Evolutionary conservation across 92 coral and sea anemone genomes (phyloP), one percentile per base, ranked within the genome.

Genomic region (Porites rus): DNA sequence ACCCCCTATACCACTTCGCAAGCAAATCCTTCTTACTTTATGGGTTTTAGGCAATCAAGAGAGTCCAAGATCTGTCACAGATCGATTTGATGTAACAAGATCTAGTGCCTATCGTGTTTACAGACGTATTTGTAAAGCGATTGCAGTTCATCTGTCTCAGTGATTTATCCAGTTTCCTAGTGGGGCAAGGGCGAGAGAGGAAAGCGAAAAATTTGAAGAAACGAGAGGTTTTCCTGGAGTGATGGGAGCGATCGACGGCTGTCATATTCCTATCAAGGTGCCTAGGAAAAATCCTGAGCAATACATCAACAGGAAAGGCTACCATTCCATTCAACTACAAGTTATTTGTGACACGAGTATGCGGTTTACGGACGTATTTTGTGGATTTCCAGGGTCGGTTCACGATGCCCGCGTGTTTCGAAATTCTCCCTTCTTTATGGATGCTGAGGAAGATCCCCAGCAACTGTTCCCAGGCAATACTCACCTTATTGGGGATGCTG

Each of bases 31-130:
- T 5, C n/a, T 82, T 18, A 77, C 92, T 20, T 52, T 92, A 11
- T 84, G 88, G 92, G 74, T 92, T 51, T 87, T 92, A 59, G 94
- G 92, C 16, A 92, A 92, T 70, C 87, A 91, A 13, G 88, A 88
- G 64, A 69, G 85, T 54, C 63, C 85, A 51, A 82, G 92, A 38
- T 88, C 94, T 62, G 92, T 88, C 18, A 88, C 94, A 56, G 92
- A 80, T 78, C 89, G 92, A 69, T 92, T 92, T 72, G 77, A 88
- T 61, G 83, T 84, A 8, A 84, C 90, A 25, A 67, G 67, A 86
- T 92, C 38, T 31, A 2, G 38, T 31, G 38, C 38, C 4, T 31
- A 31, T 31, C 38, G 38, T 31, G 38, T 31, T 46, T 75, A 88
- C 56, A 69, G 92, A 17, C 60, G 90, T 13, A 64, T 92, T 84